Evolutionary conservation across 2,888 invertebrate species (phyloP), one percentile per base, ranked within the genome.

Genomic region (Amphipoea oculea): DNA sequence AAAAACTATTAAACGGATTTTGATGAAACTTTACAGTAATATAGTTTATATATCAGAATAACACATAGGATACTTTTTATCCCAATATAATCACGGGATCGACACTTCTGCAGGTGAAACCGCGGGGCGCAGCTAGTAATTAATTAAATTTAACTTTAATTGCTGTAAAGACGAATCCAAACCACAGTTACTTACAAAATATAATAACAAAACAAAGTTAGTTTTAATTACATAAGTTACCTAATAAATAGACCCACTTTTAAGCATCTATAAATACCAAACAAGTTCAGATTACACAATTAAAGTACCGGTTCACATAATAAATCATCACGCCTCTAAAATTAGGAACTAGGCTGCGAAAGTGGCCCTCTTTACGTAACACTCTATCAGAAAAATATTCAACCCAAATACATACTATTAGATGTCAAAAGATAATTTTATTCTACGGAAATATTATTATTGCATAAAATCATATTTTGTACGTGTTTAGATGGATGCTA

Each of bases 361-460:
- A 86, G 77, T 82, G 29, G 84, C 70, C 54, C 36, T 78, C 42
- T 57, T 89, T 87, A 80, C 69, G 42, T 87, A 88, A 87, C 62
- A 78, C 36, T 23, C 4, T 62, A 63, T 71, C 66, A 75, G 66
- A 71, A 57, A 78, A 70, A 66, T 77, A 79, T 78, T 65, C 62
- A 75, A 85, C 89, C 83, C 40, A 54, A 85, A 89, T 87, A 81
- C 77, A 78, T 36, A 70, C 12, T 23, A 36, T 51, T 36, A 70
- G n/a, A 57, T 51, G 14, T 36, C n/a, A 36, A 23, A 69, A 69
- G 1, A 7, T 36, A 9, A 20, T 36, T 40, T 60, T 57, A 71
- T 12, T 54, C 0, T 42, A 63, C 5, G 4, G 60, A 71, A 70
- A 48, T 23, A 54, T 11, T n/a, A 17, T 36, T 60, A 51, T 60